Evolutionary conservation across 2,113 vertebrate species (phyloP).

Genomic region (Furnarius figulus): DNA sequence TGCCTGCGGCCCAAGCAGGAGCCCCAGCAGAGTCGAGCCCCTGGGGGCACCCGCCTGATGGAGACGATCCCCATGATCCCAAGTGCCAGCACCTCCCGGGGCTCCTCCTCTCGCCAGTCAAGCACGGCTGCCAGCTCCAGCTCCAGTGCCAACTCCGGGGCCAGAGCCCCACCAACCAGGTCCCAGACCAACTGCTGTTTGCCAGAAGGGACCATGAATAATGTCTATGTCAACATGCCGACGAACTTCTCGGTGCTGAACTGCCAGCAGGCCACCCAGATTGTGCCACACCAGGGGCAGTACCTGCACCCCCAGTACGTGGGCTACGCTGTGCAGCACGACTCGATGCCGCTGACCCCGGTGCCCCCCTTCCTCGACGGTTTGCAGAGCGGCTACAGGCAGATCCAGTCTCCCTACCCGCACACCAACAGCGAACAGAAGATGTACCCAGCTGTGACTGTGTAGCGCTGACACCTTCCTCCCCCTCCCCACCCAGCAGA

Average conservation of each 20-base stretch:
- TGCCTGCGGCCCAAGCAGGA: conserved; percentile 97
- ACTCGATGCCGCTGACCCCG: conserved; percentile 78
- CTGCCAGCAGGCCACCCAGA: conserved; percentile 97
- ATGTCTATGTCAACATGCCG: conserved; percentile 96
- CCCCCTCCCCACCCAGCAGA: not conserved
- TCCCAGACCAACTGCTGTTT: conserved; percentile 94
- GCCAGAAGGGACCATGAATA: conserved; percentile 89
- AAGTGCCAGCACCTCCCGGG: conserved; percentile 87
- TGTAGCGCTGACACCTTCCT: conserved; percentile 61
- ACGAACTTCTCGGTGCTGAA: conserved; percentile 97
- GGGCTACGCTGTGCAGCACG: conserved; percentile 87
- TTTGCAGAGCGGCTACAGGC: conserved; percentile 86
- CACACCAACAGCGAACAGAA: conserved; percentile 83
- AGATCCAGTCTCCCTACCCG: conserved; percentile 89
- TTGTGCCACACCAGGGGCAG: conserved; percentile 94
- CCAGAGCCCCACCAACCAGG: conserved; percentile 80
- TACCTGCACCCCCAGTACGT: conserved; percentile 93
- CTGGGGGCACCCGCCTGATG: conserved; percentile 81
- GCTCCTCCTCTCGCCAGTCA: conserved; percentile 94
- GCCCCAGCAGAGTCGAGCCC: conserved; percentile 82
- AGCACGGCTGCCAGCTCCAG: conserved; percentile 97
- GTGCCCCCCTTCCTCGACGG: conserved; percentile 84
- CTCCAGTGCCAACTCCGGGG: conserved; percentile 88
- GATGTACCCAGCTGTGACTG: conserved; percentile 92
- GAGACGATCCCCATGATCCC: conserved; percentile 99